phyloP scores from a whole-genome alignment of 2,888 invertebrate species.

The Danaus chrysippus region DNA sequence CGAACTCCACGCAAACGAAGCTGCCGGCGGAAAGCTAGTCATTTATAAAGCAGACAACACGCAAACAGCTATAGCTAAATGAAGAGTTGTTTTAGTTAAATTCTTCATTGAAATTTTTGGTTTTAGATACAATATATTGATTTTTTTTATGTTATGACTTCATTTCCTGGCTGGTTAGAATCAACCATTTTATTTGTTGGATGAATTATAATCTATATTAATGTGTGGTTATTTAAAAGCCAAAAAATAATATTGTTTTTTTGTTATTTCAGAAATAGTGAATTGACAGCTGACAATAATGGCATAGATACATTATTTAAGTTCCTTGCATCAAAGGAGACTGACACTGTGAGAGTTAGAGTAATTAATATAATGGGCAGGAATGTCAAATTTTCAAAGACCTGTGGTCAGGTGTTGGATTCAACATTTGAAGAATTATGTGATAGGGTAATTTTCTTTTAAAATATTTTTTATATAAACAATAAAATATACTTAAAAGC shows the following conservation, averaged over 20 bases:
- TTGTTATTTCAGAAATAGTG: slow-evolving; percentile 78
- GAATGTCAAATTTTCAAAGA: slow-evolving; percentile 91
- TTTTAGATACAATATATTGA: slow-evolving; percentile 6
- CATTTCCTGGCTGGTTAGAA: too few species aligned
- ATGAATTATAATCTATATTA: too few species aligned
- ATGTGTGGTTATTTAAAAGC: too few species aligned
- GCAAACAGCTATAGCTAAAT: slow-evolving; percentile 6
- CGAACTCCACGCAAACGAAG: too few species aligned
- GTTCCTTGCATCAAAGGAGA: slow-evolving; percentile 91
- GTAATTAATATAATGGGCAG: slow-evolving; percentile 93
- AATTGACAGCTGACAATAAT: slow-evolving; percentile 77
- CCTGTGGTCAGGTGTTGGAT: slow-evolving; percentile 95
- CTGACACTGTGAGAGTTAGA: slow-evolving; percentile 90
- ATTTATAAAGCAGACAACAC: neutral
- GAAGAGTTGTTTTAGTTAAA: neutral
- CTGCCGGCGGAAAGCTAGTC: too few species aligned
- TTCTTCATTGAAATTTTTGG: neutral
- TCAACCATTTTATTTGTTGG: too few species aligned
- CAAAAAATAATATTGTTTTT: too few species aligned
- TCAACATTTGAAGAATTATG: slow-evolving; percentile 94
- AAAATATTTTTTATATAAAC: neutral
- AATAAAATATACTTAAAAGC: neutral
- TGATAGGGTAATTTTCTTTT: slow-evolving; percentile 82
- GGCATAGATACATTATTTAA: slow-evolving; percentile 91
- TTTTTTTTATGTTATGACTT: neutral